Percentiles rank a stretch among this genome's conserved stretches.
These are phyloP conservation scores for Ceratotherium simum DNA, from an alignment of 2,113 vertebrate genomes.

Conservation along the genomic window DNA sequence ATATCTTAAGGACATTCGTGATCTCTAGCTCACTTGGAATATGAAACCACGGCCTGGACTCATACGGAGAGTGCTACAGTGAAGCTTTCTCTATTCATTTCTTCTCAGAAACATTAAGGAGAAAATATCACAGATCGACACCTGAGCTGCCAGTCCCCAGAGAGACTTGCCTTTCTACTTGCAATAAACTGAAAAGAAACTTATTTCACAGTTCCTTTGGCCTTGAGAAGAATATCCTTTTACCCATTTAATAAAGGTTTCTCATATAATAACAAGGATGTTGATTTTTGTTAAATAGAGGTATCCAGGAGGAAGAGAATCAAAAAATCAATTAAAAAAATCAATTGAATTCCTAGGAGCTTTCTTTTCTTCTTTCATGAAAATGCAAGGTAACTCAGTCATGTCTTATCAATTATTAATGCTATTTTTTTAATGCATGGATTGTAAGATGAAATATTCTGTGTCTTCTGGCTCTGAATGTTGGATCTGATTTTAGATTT, in stretches of 20 bases:
- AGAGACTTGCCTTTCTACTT: neutral
- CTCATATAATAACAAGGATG: neutral
- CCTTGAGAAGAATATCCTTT: neutral
- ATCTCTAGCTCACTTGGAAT: neutral
- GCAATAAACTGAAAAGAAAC: slow-evolving; percentile 3
- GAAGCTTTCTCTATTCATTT: neutral
- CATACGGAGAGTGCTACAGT: neutral
- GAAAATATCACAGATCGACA: neutral
- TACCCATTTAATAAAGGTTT: neutral
- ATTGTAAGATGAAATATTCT: slow-evolving; percentile 1
- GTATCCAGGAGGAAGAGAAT: neutral
- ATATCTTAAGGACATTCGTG: neutral
- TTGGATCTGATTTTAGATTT: slow-evolving; percentile 18
- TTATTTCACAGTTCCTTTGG: slow-evolving; percentile 6
- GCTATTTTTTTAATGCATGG: neutral
- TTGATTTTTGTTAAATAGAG: slow-evolving; percentile 3
- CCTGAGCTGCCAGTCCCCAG: neutral
- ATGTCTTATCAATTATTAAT: slow-evolving; percentile 42
- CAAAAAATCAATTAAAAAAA: neutral
- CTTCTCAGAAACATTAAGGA: neutral
- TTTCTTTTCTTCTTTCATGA: slow-evolving; percentile 7
- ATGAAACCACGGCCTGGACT: neutral
- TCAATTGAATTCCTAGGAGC: neutral
- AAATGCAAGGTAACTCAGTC: slow-evolving; percentile 1
- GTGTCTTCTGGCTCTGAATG: neutral